Base-by-base conservation (phyloP, 1,140 invertebrate species). In the Drosophila malerkotliana region DNA sequence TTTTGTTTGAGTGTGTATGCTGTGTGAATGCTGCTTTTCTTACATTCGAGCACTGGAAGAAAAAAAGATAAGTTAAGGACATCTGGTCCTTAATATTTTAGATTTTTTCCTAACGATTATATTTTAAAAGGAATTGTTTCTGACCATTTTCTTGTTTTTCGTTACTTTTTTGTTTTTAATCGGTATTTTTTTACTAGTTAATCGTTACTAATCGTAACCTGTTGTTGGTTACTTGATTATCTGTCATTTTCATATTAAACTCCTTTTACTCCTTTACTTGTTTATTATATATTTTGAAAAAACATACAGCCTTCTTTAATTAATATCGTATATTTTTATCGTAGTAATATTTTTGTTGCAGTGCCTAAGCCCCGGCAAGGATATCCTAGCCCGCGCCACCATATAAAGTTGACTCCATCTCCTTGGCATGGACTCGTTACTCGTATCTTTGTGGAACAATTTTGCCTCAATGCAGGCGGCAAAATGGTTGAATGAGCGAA, bases 401-500 rank as follows among this genome's bases (percentile, higher is more conserved):
- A 44, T 69, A 44, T 47, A 53, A 37, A 34, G 52, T 52, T 67
- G 67, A 67, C 59, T 63, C 53, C 15, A 21, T 21, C 41, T n/a
- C 28, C 15, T 49, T 39, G 26, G 21, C 32, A 15, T 18, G 41
- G 41, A 68, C 68, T 83, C 63, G 80, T 81, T 55, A 66, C 72
- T 85, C 77, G 77, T 57, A 76, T 85, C 80, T 84, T 85, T 85
- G 80, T 84, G 68, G 77, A 84, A 85, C 81, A 85, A 85, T 84
- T 84, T 84, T 68, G 82, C 77, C 72, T 85, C 66, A 84, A 84
- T 84, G 81, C 72, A 84, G 72, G 80, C 77, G 67, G 81, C 72
- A 76, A 85, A 85, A 87, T 81, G 77, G 73, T 87, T 78, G 61
- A 85, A 85, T 85, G 72, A 51, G 49, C 73, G 72, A 75, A 74